These are phyloP conservation scores for Brachypteracias leptosomus DNA, from an alignment of 2,113 vertebrate species.

Conservation along the genomic window DNA sequence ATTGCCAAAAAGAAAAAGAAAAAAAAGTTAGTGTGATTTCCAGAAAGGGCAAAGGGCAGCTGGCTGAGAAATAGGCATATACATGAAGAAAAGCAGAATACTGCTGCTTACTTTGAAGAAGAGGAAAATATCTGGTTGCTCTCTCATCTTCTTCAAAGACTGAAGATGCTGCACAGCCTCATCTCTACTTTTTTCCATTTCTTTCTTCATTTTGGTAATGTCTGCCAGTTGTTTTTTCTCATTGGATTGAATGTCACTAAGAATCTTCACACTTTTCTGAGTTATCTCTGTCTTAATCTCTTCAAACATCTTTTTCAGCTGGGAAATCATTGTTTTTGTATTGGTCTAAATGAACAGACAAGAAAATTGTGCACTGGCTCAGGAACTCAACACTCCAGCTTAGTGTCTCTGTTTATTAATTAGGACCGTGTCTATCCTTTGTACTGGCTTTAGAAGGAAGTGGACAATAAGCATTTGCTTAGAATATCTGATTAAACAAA, in stretches of 20 bases:
- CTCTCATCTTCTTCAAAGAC: background rate
- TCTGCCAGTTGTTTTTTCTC: background rate
- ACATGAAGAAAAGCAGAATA: background rate
- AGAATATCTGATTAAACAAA: background rate
- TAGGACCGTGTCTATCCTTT: background rate
- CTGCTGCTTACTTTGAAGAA: constrained; percentile 26
- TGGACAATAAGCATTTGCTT: background rate
- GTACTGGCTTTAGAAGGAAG: background rate
- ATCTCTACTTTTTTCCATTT: background rate
- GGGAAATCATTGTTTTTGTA: background rate
- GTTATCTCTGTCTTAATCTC: background rate
- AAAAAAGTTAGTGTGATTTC: background rate
- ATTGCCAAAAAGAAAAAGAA: background rate
- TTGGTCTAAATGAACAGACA: constrained; percentile 3
- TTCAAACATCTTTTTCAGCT: background rate
- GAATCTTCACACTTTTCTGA: background rate
- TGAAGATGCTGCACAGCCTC: background rate
- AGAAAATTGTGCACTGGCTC: background rate
- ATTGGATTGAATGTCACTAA: background rate
- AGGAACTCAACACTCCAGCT: background rate
- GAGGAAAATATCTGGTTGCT: background rate
- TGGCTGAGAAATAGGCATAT: background rate
- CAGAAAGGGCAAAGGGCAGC: background rate
- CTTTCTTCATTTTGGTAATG: background rate
- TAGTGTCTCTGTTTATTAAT: background rate